Evolutionary conservation across 2,888 invertebrate genomes (phyloP), one percentile per base, ranked within the genome.

Genomic region (Diabrotica balteata): DNA sequence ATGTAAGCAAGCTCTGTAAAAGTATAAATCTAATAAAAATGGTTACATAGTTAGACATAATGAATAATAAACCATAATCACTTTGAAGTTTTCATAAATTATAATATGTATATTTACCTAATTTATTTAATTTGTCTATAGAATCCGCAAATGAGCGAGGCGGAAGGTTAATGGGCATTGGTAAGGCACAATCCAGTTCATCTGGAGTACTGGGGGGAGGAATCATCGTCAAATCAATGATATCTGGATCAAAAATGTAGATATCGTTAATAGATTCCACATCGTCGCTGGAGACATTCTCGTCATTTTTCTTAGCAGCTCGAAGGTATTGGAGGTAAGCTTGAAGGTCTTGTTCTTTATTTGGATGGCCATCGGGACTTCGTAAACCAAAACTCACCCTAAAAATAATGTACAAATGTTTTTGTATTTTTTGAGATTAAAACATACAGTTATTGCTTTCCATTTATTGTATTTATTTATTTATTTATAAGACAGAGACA

Each of bases 131-230:
- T 69, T 78, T 81, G 67, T 82, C 82, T 61, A 80, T 78, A 46
- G 89, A 88, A 80, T 93, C 93, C 17, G 91, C 92, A 77, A 94
- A 94, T 2, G 91, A 92, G 9, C 89, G 88, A 8, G 93, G 93
- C 43, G 93, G 92, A 64, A 89, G 86, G 77, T 90, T 91, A 74
- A 93, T 85, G 74, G 91, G 88, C 75, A 90, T 88, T 77, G 91
- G 89, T 83, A 90, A 87, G 72, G 90, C 88, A 82, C 88, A 86
- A 81, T 93, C 93, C 81, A 93, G 83, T 83, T 93, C 93, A 80
- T 93, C 93, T 3, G 94, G 94, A 22, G 94, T 94, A 80, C 91
- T 90, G 0, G 95, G 94, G 32, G 95, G 95, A 70, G 95, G 95
- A 81, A 95, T 89, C 80, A 93, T 88, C 63, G 95, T 94, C 83